These are phyloP conservation scores for Aramus guarauna DNA, from an alignment of 2,113 vertebrate genomes.

Conservation along the genomic window DNA sequence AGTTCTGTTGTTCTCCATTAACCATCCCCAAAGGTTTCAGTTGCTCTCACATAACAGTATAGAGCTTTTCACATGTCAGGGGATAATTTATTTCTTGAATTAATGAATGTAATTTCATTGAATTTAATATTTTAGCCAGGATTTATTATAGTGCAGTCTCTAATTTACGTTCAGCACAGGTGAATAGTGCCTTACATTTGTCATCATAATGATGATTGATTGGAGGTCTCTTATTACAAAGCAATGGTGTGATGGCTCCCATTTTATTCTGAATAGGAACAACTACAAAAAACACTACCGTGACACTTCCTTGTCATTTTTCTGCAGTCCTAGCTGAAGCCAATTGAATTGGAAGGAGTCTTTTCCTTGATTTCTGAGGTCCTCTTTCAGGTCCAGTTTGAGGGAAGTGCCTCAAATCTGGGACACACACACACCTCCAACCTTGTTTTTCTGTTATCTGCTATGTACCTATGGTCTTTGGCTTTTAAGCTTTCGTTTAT, in stretches of 20 bases:
- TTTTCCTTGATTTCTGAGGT: background rate
- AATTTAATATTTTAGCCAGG: constrained; percentile 27
- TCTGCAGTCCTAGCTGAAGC: background rate
- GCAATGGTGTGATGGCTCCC: background rate
- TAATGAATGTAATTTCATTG: constrained; percentile 6
- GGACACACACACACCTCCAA: background rate
- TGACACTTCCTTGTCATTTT: background rate
- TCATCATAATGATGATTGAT: background rate
- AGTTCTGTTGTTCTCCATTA: background rate
- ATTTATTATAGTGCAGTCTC: constrained; percentile 20
- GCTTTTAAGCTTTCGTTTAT: background rate
- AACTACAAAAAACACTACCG: background rate
- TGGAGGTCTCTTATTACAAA: background rate
- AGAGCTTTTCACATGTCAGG: background rate
- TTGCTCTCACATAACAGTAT: background rate
- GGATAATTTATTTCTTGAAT: constrained; percentile 22
- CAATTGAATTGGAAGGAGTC: background rate
- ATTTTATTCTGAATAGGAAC: background rate
- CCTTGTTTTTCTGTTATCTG: background rate
- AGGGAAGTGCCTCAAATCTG: background rate
- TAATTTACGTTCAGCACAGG: constrained; percentile 3
- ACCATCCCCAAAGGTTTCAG: background rate
- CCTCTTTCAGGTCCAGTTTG: background rate
- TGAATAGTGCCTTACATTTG: constrained; percentile 4
- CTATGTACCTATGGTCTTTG: background rate